Evolutionary conservation across 2,888 invertebrate species (phyloP).

Genomic region (Chloroclysta siterata): DNA sequence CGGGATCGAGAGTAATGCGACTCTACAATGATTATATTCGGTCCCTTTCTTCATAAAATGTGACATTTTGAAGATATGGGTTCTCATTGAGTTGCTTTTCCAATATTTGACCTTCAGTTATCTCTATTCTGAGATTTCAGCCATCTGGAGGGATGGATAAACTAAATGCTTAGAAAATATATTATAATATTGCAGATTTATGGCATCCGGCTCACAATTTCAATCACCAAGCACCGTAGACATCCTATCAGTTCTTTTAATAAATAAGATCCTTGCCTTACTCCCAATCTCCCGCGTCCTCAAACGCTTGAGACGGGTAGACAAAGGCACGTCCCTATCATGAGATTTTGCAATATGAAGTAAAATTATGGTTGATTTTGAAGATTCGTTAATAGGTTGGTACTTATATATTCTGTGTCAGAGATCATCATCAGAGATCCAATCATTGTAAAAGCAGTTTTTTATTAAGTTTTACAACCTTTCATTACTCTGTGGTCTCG

Average conservation of each 20-base stretch:
- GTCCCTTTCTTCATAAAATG: constrained; percentile 2
- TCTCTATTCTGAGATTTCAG: background rate
- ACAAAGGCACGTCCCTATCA: too few relatives aligned
- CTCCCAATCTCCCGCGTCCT: too few relatives aligned
- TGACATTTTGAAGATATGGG: constrained; percentile 1
- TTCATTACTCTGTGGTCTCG: constrained; percentile 13
- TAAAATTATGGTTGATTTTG: too few relatives aligned
- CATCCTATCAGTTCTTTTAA: too few relatives aligned
- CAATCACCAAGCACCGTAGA: too few relatives aligned
- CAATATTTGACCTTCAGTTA: background rate
- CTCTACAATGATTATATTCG: background rate
- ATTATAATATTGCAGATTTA: too few relatives aligned
- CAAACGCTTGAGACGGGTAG: too few relatives aligned
- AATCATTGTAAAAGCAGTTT: background rate
- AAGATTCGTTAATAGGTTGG: too few relatives aligned
- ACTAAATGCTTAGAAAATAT: background rate
- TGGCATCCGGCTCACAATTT: too few relatives aligned
- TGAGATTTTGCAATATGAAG: too few relatives aligned
- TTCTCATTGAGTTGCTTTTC: background rate
- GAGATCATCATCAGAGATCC: too few relatives aligned
- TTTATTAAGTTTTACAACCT: background rate
- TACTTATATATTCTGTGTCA: background rate
- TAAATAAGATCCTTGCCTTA: too few relatives aligned
- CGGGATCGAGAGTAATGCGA: background rate
- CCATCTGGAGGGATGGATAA: background rate